Conservation (phyloP, 2,888 invertebrate genomes). For the Tachina grossa region DNA sequence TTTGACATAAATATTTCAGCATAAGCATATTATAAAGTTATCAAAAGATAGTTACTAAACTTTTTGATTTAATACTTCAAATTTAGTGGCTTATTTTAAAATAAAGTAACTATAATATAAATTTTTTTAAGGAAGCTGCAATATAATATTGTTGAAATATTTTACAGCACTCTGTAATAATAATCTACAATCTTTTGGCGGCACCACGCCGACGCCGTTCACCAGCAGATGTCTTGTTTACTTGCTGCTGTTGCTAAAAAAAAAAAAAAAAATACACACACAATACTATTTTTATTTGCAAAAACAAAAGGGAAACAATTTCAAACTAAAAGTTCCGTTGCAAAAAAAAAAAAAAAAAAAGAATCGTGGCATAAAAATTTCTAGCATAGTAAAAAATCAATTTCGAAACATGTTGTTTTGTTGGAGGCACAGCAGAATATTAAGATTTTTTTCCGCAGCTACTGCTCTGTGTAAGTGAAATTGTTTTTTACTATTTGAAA, state of each 20-base stretch:
- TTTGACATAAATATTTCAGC: too few relatives aligned
- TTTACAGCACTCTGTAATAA: conserved; percentile 33
- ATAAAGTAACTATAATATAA: not conserved
- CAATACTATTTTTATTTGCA: conserved; percentile 28
- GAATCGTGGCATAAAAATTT: not conserved
- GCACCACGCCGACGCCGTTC: conserved; percentile 13
- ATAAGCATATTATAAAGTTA: too few relatives aligned
- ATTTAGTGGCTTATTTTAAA: too few relatives aligned
- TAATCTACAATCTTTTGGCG: conserved; percentile 50
- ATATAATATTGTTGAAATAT: not conserved
- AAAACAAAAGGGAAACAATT: conserved; percentile 39
- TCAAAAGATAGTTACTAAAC: too few relatives aligned
- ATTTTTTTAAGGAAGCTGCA: not conserved
- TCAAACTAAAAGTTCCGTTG: conserved; percentile 36
- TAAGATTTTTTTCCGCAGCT: not conserved
- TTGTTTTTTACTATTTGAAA: conserved; percentile 22
- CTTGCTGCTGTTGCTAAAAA: not conserved
- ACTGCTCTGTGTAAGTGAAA: conserved; percentile 32
- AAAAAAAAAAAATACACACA: conserved; percentile 16
- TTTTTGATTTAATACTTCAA: too few relatives aligned
- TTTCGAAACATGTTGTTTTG: too few relatives aligned
- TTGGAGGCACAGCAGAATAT: conserved; percentile 13
- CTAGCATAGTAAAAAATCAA: conserved; percentile 17
- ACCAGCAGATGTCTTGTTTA: conserved; percentile 43
- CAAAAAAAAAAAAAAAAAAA: conserved; percentile 15